Percentiles rank a stretch among this genome's conserved stretches.
Evolutionary conservation across 2,797 vertebrate genomes (phyloP).

Genomic region (Potorous gilbertii): DNA sequence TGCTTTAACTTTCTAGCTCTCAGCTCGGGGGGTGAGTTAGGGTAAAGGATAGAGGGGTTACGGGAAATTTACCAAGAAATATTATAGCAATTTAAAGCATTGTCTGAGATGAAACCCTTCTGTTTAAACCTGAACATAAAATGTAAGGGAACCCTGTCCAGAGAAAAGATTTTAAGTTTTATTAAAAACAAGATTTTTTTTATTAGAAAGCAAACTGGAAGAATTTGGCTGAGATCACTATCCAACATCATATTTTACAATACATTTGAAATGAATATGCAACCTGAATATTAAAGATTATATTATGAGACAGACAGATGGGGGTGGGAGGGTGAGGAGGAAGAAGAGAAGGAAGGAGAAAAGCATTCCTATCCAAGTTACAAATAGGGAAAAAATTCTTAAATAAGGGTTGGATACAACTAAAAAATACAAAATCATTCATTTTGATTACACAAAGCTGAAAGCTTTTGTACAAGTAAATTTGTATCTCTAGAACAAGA

Average conservation of each 20-base stretch:
- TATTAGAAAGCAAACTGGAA: not conserved
- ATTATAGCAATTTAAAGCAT: not conserved
- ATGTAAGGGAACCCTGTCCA: too few species aligned
- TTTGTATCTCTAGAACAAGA: not conserved
- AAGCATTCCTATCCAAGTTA: not conserved
- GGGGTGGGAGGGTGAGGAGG: too few species aligned
- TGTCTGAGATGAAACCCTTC: not conserved
- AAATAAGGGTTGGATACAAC: not conserved
- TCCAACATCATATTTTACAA: not conserved
- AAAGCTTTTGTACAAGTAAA: not conserved
- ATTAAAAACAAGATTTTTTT: not conserved
- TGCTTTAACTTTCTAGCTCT: not conserved
- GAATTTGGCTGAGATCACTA: not conserved
- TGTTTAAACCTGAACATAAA: not conserved
- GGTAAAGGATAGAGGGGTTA: not conserved
- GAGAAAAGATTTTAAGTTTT: not conserved
- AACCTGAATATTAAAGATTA: not conserved
- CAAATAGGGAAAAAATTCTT: not conserved
- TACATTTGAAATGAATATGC: too few species aligned
- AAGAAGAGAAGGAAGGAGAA: accelerated
- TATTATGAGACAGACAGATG: too few species aligned
- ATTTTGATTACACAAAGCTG: not conserved
- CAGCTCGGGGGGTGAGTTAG: not conserved
- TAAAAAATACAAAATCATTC: not conserved
- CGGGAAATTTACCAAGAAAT: not conserved